phyloP scores from a whole-genome alignment of 2,113 vertebrate genomes.

The Xiphias gladius region DNA sequence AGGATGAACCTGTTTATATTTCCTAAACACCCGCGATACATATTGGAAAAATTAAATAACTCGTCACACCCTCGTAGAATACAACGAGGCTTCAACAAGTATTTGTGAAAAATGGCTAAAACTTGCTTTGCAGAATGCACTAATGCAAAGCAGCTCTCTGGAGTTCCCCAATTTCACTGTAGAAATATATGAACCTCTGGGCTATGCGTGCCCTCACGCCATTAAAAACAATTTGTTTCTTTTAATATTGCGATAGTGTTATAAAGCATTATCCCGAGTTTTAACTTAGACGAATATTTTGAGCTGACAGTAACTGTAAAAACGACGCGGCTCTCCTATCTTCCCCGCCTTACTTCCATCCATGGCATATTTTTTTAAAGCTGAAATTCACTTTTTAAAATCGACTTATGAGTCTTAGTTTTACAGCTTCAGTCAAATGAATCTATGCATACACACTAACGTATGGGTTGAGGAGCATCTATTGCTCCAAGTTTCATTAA shows the following conservation, averaged over 20 bases:
- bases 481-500: not conserved
- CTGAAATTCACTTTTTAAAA: slow-evolving; percentile 27
- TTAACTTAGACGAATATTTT: slow-evolving; percentile 10
- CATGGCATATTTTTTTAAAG: slow-evolving; percentile 34
- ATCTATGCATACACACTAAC: not conserved
- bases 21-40: slow-evolving; percentile 12
- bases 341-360: not conserved
- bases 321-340: slow-evolving; percentile 17
- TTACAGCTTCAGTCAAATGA: slow-evolving; percentile 12
- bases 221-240: slow-evolving; percentile 7
- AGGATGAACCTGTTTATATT: slow-evolving; percentile 25
- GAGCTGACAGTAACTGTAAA: slow-evolving; percentile 23
- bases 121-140: slow-evolving; percentile 30
- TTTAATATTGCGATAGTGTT: slow-evolving; percentile 16
- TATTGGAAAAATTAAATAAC: slow-evolving; percentile 17
- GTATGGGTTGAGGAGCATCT: not conserved
- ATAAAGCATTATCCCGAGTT: not conserved
- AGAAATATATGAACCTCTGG: slow-evolving; percentile 15
- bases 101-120: slow-evolving; percentile 28
- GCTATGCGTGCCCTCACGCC: not conserved
- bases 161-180: slow-evolving; percentile 33
- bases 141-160: slow-evolving; percentile 17
- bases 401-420: not conserved
- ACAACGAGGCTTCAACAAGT: slow-evolving; percentile 35
- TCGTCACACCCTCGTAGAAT: not conserved